Conservation (phyloP, 2,113 vertebrate species). For the Ovis canadensis region DNA sequence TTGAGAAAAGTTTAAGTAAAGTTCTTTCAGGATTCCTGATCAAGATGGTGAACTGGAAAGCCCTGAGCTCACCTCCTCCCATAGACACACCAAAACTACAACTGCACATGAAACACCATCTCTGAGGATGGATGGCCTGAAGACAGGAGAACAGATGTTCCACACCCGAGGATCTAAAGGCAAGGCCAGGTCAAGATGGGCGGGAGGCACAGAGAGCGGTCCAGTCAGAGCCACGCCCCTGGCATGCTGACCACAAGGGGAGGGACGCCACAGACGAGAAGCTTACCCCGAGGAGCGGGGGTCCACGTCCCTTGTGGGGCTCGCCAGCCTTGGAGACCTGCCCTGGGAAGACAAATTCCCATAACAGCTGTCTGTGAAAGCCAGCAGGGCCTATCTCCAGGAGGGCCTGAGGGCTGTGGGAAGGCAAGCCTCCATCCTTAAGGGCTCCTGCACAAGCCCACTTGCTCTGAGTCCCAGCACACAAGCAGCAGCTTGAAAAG, state of each 20-base stretch:
- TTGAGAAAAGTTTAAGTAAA: not conserved
- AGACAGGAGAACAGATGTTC: not conserved
- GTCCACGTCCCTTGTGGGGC: too few relatives aligned
- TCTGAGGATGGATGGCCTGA: not conserved
- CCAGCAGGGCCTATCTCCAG: not conserved
- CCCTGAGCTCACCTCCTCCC: not conserved
- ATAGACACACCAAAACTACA: not conserved
- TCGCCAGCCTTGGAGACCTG: not conserved
- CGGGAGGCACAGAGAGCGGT: not conserved
- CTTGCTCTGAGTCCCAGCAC: not conserved
- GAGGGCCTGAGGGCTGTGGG: not conserved
- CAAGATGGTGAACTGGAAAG: not conserved
- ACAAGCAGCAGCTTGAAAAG: not conserved
- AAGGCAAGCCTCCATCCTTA: not conserved
- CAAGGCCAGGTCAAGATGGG: not conserved
- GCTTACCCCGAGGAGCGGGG: not conserved
- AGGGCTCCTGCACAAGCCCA: not conserved
- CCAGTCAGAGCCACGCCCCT: not conserved
- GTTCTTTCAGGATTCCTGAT: not conserved
- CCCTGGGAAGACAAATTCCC: not conserved
- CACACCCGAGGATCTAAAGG: not conserved
- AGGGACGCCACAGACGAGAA: accelerated
- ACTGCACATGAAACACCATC: not conserved
- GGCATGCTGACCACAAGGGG: not conserved
- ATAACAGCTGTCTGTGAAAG: not conserved